phyloP scores from a whole-genome alignment of 2,888 invertebrate genomes.

The Ceraclea dissimilis region DNA sequence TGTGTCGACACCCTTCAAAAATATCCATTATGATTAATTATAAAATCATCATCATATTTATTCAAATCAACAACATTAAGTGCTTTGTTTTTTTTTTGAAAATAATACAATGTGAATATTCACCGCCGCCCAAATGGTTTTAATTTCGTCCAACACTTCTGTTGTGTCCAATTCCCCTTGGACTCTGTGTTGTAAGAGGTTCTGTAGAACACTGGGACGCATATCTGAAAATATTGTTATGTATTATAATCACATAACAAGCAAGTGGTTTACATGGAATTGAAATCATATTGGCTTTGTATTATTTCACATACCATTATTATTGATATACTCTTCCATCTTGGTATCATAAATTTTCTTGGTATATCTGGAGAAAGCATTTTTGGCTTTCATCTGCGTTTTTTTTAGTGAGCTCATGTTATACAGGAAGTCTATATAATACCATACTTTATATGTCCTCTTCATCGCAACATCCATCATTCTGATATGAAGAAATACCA shows the following conservation, averaged over 20 bases:
- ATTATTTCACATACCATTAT: not conserved
- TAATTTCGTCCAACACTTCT: not conserved
- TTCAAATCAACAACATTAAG: no score
- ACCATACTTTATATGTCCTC: not conserved
- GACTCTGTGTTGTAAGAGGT: not conserved
- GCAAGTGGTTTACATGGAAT: no score
- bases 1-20: not conserved
- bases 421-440: not conserved
- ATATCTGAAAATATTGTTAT: not conserved
- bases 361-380: not conserved
- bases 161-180: not conserved
- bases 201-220: not conserved
- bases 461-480: not conserved
- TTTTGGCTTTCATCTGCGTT: not conserved
- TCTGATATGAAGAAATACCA: no score
- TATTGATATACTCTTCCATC: not conserved
- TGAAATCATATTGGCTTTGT: no score
- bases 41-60: not conserved
- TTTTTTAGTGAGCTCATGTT: not conserved
- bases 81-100: no score
- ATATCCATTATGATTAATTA: not conserved
- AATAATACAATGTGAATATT: no score
- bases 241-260: no score
- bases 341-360: not conserved
- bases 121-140: not conserved